A percentile compares a stretch with the other conserved stretches of the same genome.
Conservation (phyloP, 2,888 invertebrate genomes). For the Amphipyra berbera region DNA sequence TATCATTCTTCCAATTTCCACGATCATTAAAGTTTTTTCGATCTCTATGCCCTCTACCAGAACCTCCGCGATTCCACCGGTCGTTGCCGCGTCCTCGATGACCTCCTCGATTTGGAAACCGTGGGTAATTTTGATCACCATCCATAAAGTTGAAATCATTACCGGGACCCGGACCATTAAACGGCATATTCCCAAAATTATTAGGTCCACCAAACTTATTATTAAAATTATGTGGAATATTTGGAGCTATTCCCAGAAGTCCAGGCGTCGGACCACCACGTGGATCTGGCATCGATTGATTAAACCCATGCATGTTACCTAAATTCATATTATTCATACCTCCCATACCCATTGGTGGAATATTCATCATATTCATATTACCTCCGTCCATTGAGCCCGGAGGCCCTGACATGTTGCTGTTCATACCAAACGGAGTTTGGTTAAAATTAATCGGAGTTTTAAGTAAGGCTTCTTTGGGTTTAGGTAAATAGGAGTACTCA, state of each 20-base stretch:
- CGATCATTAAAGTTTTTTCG: conserved; percentile 87
- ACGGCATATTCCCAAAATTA: conserved; percentile 84
- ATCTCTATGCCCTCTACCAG: conserved; percentile 84
- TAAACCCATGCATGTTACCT: conserved; percentile 81
- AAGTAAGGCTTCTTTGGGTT: conserved; percentile 84
- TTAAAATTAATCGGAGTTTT: conserved; percentile 83
- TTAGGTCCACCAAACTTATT: conserved; percentile 79
- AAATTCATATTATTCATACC: conserved; percentile 82
- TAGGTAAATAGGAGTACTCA: conserved; percentile 86
- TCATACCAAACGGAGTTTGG: conserved; percentile 78
- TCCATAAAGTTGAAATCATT: conserved; percentile 85
- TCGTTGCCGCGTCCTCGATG: conserved; percentile 85
- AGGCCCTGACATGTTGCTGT: conserved; percentile 72
- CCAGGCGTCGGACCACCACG: conserved; percentile 88
- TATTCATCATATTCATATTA: conserved; percentile 84
- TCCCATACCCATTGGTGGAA: conserved; percentile 83
- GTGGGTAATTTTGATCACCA: conserved; percentile 81
- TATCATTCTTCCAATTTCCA: conserved; percentile 88
- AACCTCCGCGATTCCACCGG: conserved; percentile 84
- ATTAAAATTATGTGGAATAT: conserved; percentile 87
- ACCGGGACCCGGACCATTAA: conserved; percentile 80
- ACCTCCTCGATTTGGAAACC: conserved; percentile 83
- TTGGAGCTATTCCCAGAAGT: conserved; percentile 89
- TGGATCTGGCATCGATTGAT: conserved; percentile 84
- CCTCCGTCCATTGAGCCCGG: conserved; percentile 74